Base-by-base conservation (phyloP, 2,113 vertebrate genomes). In the Axis porcinus region DNA sequence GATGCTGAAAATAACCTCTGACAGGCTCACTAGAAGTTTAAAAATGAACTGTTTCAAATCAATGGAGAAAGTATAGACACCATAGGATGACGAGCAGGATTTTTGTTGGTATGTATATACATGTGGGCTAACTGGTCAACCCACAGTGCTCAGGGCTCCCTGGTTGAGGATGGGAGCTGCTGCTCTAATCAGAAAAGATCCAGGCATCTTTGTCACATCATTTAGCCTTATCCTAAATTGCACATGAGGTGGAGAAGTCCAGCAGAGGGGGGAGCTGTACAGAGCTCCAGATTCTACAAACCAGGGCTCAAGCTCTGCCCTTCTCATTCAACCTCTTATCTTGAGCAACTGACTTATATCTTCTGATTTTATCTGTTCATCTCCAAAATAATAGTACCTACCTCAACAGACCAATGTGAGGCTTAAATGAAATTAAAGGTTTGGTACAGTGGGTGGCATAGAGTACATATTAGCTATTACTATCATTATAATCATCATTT, bases 1-100 rank as follows among this genome's bases (percentile, higher is more conserved):
- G 30, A 96, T 58, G 43, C 70, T 84, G 87, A 95, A 96, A 94
- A 92, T 92, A 76, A 86, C 62, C 45, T 79, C 36, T 84, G 6
- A 92, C 33, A 60, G 54, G 33, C 33, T 96, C 78, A 58, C 33
- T 30, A 28, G 82, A 50, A 85, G 81, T 85, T 95, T 89, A 40
- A 96, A 96, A 95, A 93, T 86, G 36, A 88, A 86, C 21, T 52
- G 40, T 40, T 86, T 86, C 3, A 62, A 89, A 50, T 74, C 81
- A 79, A 16, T n/a, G 12, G 50, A 36, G 33, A 94, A 23, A 60
- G 30, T 30, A 89, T 28, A n/a, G 74, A 70, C 9, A 70, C 47
- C 6, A 74, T 21, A 27, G 76, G 91, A 55, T 74, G 82, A 36
- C 1, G 0, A 10, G 7, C 86, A 14, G 40, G 30, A n/a, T 47